These are phyloP conservation scores for Eciton burchellii DNA, from an alignment of 1,140 invertebrate species.

Conservation along the genomic window DNA sequence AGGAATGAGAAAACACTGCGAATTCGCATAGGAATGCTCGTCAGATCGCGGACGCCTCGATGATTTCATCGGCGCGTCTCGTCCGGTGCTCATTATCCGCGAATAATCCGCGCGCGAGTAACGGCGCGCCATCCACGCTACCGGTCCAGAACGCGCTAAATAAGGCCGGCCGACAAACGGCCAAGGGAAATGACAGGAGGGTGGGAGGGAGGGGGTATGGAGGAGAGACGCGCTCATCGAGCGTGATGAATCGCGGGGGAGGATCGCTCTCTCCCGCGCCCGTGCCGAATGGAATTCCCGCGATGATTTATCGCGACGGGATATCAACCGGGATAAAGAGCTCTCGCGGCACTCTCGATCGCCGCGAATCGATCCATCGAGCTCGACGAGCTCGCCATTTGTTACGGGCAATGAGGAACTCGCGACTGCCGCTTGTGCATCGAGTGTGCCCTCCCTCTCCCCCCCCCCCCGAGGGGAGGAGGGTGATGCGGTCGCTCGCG, in stretches of 20 bases:
- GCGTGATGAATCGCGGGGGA: slow-evolving; percentile 68
- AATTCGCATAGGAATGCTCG: no score
- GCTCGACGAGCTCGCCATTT: slow-evolving; percentile 47
- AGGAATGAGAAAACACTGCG: not conserved
- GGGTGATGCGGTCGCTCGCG: no score
- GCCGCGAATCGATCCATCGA: slow-evolving; percentile 56
- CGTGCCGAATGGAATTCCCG: slow-evolving; percentile 66
- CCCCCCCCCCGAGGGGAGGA: no score
- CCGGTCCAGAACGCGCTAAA: slow-evolving; percentile 34
- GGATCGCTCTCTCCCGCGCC: slow-evolving; percentile 24
- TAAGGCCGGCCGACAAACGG: slow-evolving; percentile 62
- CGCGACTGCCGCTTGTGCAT: slow-evolving; percentile 38
- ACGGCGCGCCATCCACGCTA: slow-evolving; percentile 4
- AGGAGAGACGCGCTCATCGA: no score
- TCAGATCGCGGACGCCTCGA: not conserved
- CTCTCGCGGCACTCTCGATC: slow-evolving; percentile 54
- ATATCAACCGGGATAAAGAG: slow-evolving; percentile 75
- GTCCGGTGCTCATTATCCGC: not conserved
- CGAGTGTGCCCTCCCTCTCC: no score
- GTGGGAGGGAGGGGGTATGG: slow-evolving; percentile 22
- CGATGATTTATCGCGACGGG: slow-evolving; percentile 76
- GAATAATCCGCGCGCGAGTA: not conserved
- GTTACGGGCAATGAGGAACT: slow-evolving; percentile 55
- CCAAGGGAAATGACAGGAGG: slow-evolving; percentile 45
- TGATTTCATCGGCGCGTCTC: slow-evolving; percentile 7